Conservation (phyloP, 2,113 vertebrate species). For the Myotis lucifugus region DNA sequence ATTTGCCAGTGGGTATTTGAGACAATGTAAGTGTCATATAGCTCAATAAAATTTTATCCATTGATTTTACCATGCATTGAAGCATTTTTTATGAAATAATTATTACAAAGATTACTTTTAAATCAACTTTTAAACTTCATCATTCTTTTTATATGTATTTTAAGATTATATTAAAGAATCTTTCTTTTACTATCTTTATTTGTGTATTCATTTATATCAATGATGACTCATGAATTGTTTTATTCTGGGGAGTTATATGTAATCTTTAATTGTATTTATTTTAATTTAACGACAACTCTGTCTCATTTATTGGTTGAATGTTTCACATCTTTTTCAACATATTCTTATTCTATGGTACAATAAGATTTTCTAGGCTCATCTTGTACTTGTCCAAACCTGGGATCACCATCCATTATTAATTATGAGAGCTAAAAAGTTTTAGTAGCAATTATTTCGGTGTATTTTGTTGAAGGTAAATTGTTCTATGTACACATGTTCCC, state of each 20-base stretch:
- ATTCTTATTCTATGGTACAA: not conserved
- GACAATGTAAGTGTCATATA: not conserved
- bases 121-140: not conserved
- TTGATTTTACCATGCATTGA: not conserved
- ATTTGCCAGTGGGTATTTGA: not conserved
- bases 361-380: not conserved
- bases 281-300: not conserved
- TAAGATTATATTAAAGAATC: not conserved
- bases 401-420: not conserved
- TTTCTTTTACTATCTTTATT: not conserved
- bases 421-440: not conserved
- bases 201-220: not conserved
- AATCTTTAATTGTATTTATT: not conserved
- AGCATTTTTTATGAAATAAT: not conserved
- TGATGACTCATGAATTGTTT: not conserved
- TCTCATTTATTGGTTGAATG: not conserved
- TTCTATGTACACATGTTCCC: not conserved
- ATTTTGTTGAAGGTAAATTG: not conserved
- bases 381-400: not conserved
- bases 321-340: not conserved
- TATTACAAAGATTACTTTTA: not conserved
- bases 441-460: not conserved
- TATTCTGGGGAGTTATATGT: not conserved
- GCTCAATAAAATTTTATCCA: not conserved
- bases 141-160: not conserved